Percentiles rank a stretch among this genome's conserved stretches.
These are phyloP conservation scores for Takifugu rubripes DNA, from an alignment of 2,797 vertebrate species.

Conservation along the genomic window DNA sequence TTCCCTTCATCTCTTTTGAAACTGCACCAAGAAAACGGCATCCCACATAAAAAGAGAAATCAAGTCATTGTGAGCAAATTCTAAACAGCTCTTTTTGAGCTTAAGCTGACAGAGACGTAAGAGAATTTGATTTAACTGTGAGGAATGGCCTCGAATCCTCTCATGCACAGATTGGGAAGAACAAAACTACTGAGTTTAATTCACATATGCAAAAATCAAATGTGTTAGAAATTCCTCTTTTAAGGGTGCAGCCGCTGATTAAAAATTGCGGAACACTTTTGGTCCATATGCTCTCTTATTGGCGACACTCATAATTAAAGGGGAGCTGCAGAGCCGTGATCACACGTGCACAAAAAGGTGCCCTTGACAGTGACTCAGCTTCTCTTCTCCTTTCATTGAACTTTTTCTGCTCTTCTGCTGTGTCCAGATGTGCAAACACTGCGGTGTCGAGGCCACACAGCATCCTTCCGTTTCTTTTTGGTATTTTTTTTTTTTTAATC, in stretches of 20 bases:
- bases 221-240: conserved; percentile 25
- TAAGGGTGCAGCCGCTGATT: conserved; percentile 38
- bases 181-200: conserved; percentile 20
- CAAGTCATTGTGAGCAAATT: too few relatives aligned
- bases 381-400: conserved; percentile 40
- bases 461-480: too few relatives aligned
- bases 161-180: conserved; percentile 3
- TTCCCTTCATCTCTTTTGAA: too few relatives aligned
- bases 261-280: conserved; percentile 41
- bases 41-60: too few relatives aligned
- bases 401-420: conserved; percentile 18
- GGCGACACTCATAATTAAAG: too few relatives aligned
- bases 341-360: conserved; percentile 47
- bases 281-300: conserved; percentile 49
- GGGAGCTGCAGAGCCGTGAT: conserved; percentile 48
- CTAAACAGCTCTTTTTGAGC: background rate
- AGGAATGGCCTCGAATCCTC: conserved; percentile 29
- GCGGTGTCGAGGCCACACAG: too few relatives aligned
- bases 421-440: too few relatives aligned
- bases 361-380: conserved; percentile 63
- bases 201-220: conserved; percentile 39
- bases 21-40: too few relatives aligned
- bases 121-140: conserved; percentile 26
- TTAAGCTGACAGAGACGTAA: conserved; percentile 10
- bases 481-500: too few relatives aligned